Evolutionary conservation across 2,888 invertebrate species (phyloP).

Genomic region (Copidosoma aretas): DNA sequence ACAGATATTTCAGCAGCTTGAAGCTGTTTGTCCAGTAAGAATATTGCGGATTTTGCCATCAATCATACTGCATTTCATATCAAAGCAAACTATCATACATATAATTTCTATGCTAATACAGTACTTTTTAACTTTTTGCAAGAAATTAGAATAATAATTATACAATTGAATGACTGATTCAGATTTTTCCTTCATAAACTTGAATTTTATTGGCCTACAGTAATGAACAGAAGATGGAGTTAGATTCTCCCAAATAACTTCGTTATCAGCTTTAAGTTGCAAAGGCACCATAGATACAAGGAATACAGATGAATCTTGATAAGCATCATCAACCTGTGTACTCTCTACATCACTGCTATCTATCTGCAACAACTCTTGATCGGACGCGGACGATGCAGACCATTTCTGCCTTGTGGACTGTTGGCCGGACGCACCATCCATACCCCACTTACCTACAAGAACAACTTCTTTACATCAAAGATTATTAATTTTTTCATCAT

Average conservation of each 20-base stretch:
- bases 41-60: slow-evolving; percentile 15
- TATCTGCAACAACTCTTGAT: not conserved
- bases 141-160: not conserved
- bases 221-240: slow-evolving; percentile 17
- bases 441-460: slow-evolving; percentile 23
- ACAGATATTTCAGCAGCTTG: slow-evolving; percentile 25
- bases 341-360: slow-evolving; percentile 2
- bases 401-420: slow-evolving; percentile 25
- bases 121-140: not conserved
- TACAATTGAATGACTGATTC: slow-evolving; percentile 13
- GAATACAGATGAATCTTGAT: slow-evolving; percentile 17
- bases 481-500: not conserved
- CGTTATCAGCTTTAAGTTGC: slow-evolving; percentile 4
- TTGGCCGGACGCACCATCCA: slow-evolving; percentile 21
- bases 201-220: slow-evolving; percentile 25
- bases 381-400: not conserved
- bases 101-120: not conserved
- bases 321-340: not conserved
- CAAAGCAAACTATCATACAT: slow-evolving; percentile 12
- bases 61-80: slow-evolving; percentile 29
- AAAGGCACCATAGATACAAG: slow-evolving; percentile 20
- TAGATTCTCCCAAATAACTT: slow-evolving; percentile 24
- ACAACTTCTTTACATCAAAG: slow-evolving; percentile 9
- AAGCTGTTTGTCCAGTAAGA: slow-evolving; percentile 16
- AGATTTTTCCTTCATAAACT: slow-evolving; percentile 25